Base-by-base conservation (phyloP, 1,140 invertebrate species). In the Zeugodacus cucurbitae region DNA sequence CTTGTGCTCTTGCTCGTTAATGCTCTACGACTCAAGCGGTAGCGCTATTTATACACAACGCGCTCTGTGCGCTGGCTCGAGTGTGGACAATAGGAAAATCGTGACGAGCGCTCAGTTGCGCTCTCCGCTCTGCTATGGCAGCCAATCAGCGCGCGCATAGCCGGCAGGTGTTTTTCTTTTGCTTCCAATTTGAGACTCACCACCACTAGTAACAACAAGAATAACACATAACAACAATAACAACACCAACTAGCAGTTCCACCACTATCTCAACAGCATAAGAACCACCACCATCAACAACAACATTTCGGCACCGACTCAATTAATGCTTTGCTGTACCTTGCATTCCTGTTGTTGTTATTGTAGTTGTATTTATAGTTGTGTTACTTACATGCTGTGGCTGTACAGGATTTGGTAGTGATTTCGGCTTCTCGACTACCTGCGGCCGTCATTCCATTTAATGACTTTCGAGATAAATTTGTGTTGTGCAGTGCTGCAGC, bases 91-190 rank as follows among this genome's bases (percentile, higher is more conserved):
- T 48, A 5, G 14, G 74, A 48, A 82, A 82, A 82, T 14, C 11
- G n/a, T 17, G 14, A 17, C 11, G 41, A n/a, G 26, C 41, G 48
- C 41, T 54, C 26, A 10, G 34, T 34, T n/a, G 37, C 22, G 64
- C 64, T 70, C 64, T 70, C 2, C 41, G 22, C 74, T 82, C 41
- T 29, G 37, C 41, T 11, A 26, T 54, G 0, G 87, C 57, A 88
- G 74, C 91, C 91, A 92, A 92, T 92, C 44, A 88, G 85, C 89
- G 87, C 29, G 54, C 89, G 62, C 88, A 74, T 70, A 89, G 74
- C 88, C 20, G 90, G 91, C 91, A 92, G 91, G 91, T 92, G 91
- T 91, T 92, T 91, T 88, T 87, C 67, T 37, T 74, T 74, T 74
- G 74, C 41, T 82, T 22, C 41, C 11, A 82, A 82, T 29, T 82